Conservation (phyloP, 2,113 vertebrate species). For the Craseonycteris thonglongyai region DNA sequence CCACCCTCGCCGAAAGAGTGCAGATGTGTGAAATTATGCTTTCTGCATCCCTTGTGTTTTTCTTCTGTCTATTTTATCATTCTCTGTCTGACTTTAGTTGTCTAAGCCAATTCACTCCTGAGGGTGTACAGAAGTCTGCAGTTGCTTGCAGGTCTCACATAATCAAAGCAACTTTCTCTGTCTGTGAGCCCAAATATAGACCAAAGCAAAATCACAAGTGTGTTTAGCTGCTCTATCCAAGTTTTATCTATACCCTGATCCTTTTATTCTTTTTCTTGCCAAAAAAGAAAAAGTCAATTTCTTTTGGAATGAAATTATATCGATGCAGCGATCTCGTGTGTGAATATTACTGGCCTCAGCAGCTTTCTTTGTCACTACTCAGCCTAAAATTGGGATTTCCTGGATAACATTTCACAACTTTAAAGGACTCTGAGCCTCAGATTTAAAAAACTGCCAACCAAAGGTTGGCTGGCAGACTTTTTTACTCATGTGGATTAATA, state of each 20-base stretch:
- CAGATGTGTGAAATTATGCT: background rate
- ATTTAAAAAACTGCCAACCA: background rate
- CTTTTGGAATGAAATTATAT: background rate
- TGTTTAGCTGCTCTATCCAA: background rate
- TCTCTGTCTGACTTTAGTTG: background rate
- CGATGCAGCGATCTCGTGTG: background rate
- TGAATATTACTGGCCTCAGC: background rate
- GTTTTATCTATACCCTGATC: background rate
- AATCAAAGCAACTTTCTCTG: background rate
- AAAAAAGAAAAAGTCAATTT: background rate
- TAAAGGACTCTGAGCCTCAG: background rate
- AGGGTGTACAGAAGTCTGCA: background rate
- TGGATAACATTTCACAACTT: background rate
- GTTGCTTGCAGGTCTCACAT: background rate
- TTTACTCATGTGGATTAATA: background rate
- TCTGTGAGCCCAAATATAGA: background rate
- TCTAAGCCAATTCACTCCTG: background rate
- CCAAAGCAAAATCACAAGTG: background rate
- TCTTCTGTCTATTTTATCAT: background rate
- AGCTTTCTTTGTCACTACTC: background rate
- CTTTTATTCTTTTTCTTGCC: background rate
- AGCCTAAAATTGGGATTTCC: constrained; percentile 9
- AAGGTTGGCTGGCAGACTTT: background rate
- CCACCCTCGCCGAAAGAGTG: background rate
- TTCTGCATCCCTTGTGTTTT: background rate